Evolutionary conservation across 2,797 vertebrate species (phyloP).

Genomic region (Oceanodroma leucorhoa): DNA sequence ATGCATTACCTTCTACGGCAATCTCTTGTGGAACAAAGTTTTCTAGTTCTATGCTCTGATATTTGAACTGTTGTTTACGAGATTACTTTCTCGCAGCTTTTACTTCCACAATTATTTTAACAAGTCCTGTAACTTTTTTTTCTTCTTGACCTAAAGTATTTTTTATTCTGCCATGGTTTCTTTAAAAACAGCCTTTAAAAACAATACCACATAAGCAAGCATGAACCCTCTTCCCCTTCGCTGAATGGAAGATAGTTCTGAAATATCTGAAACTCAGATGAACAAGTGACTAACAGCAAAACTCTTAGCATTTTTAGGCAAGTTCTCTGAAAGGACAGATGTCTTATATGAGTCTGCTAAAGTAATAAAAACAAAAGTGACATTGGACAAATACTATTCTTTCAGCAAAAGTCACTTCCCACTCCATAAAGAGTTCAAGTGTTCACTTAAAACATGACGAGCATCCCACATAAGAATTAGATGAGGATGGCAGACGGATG

Average conservation of each 20-base stretch:
- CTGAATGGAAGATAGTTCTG: neutral
- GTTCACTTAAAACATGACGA: neutral
- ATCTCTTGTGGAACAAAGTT: neutral
- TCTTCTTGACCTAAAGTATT: neutral
- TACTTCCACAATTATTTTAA: neutral
- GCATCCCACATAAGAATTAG: neutral
- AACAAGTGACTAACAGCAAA: neutral
- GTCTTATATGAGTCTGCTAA: neutral
- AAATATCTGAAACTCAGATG: neutral
- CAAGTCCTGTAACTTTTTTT: neutral
- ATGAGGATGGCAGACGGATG: neutral
- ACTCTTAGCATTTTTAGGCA: neutral
- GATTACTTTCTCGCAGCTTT: neutral
- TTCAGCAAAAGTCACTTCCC: neutral
- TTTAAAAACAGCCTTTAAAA: neutral
- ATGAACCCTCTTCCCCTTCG: neutral
- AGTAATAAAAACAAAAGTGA: neutral
- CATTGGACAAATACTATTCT: neutral
- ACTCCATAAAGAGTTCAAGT: neutral
- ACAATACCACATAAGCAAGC: neutral
- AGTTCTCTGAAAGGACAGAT: neutral
- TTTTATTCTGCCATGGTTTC: neutral
- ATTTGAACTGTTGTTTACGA: neutral
- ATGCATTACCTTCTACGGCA: neutral
- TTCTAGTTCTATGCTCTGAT: neutral